Base-by-base conservation (phyloP, 2,888 invertebrate genomes). In the Dione vanillae region DNA sequence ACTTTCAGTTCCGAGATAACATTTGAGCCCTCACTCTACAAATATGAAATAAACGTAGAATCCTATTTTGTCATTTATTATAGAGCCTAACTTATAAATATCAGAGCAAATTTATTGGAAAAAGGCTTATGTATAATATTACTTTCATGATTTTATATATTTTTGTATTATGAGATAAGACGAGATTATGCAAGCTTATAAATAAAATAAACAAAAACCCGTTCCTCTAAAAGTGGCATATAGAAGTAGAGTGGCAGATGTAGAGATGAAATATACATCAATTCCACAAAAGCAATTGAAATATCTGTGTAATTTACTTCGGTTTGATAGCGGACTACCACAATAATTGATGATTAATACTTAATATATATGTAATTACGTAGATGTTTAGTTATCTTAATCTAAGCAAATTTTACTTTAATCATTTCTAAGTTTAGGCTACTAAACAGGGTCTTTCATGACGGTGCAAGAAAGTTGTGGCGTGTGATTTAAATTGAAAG, bases 31-130 rank as follows among this genome's bases (percentile, higher is more conserved):
- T n/a, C n/a, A n/a, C n/a, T n/a, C n/a, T n/a, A 27, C 27, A 27
- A 27, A 27, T 27, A 27, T 27, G 27, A 27, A 27, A 27, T 61
- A 61, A 61, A 45, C 43, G 27, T 35, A 61, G 61, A 45, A 45
- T 61, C 27, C 45, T 20, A 11, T 61, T 37, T 61, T 35, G n/a
- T 45, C n/a, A 27, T 61, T 43, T 27, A 61, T n/a, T 41, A 14
- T 41, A 59, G 9, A 43, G 11, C 20, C 41, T 14, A 59, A 41
- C 20, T 10, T 20, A 20, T 41, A 43, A 59, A 59, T 41, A 40
- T 58, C 40, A 20, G 20, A n/a, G n/a, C 20, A 61, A 61, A n/a
- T 61, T 35, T 7, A 16, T 45, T 45, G 45, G 45, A 35, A 61
- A 61, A 45, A 35, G 11, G 45, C 45, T 45, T 61, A 35, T 45